A percentile compares a stretch with the other conserved stretches of the same genome.
These are phyloP conservation scores for Periphyllus acericola DNA, from an alignment of 2,888 invertebrate species.

Conservation along the genomic window DNA sequence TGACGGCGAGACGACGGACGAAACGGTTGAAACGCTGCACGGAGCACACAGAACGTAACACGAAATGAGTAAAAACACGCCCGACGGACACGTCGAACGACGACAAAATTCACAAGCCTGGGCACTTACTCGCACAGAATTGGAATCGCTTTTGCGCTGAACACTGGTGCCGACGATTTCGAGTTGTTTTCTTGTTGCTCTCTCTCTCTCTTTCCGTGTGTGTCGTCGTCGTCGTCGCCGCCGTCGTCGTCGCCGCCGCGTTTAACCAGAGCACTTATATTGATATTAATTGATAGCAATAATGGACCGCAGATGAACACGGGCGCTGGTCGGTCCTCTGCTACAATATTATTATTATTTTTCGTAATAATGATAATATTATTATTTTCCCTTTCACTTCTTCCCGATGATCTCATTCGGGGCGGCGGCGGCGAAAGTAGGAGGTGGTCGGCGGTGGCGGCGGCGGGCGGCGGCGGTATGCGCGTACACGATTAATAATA, in stretches of 20 bases:
- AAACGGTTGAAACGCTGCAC: background rate
- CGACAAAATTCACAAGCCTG: background rate
- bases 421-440: background rate
- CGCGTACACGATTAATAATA: background rate
- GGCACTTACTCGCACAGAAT: background rate
- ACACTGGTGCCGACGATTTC: background rate
- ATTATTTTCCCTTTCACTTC: constrained; percentile 18
- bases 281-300: background rate
- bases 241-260: background rate
- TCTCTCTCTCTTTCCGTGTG: background rate
- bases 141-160: background rate
- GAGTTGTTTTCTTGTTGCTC: background rate
- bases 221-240: background rate
- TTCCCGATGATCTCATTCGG: constrained; percentile 8
- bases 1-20: background rate
- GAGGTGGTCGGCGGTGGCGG: background rate
- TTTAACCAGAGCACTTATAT: background rate
- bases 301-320: background rate
- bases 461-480: background rate
- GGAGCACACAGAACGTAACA: background rate
- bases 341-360: background rate
- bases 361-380: constrained; percentile 2
- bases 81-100: background rate
- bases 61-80: background rate
- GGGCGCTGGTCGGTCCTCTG: background rate